Evolutionary conservation across 2,113 vertebrate genomes (phyloP).

Genomic region (Chionomys nivalis): DNA sequence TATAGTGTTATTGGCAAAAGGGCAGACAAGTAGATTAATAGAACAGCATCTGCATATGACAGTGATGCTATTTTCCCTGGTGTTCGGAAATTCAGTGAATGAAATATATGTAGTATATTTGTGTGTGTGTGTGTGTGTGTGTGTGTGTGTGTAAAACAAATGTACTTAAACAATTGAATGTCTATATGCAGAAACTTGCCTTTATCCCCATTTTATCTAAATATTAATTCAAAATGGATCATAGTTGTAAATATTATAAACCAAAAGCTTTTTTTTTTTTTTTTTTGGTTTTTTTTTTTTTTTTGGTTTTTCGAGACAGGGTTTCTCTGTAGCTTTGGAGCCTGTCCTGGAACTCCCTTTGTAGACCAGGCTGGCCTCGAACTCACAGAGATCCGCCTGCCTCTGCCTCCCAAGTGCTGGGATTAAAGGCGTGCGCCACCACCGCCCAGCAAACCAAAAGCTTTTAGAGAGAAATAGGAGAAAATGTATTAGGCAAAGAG

Average conservation of each 20-base stretch:
- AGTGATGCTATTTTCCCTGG: background rate
- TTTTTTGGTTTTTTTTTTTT: no score
- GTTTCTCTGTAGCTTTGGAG: no score
- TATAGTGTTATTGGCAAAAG: background rate
- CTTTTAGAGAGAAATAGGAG: conserved; percentile 1
- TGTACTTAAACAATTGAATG: background rate
- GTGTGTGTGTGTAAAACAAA: background rate
- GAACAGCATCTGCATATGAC: background rate
- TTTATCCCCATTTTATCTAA: background rate
- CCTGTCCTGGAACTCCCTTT: no score
- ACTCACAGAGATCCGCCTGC: no score
- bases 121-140: no score
- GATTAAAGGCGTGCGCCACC: no score
- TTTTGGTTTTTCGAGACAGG: no score
- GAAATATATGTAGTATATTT: background rate
- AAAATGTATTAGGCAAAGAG: background rate
- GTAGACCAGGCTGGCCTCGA: no score
- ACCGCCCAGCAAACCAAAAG: background rate
- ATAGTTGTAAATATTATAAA: background rate
- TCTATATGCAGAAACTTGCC: background rate
- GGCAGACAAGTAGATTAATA: background rate
- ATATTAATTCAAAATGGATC: background rate
- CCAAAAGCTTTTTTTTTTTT: background rate
- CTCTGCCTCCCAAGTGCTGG: no score
- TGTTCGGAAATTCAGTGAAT: conserved; percentile 10